Evolutionary conservation across 2,888 invertebrate genomes (phyloP).

Genomic region (Brachyopa scutellaris): DNA sequence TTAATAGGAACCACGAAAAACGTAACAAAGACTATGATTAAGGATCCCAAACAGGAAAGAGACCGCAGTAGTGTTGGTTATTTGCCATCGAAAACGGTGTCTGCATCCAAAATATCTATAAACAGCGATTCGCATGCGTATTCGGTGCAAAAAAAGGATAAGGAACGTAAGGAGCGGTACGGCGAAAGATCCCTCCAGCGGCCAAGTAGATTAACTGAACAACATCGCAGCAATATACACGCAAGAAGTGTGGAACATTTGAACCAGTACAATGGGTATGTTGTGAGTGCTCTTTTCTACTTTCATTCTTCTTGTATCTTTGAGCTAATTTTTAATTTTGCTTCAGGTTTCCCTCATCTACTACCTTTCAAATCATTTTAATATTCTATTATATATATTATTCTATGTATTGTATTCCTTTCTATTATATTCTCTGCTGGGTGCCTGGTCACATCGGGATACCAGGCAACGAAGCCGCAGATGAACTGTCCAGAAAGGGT

Average conservation of each 20-base stretch:
- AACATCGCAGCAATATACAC: conserved; percentile 76
- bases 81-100: conserved; percentile 78
- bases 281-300: conserved; percentile 34
- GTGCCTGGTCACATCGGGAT: too few relatives aligned
- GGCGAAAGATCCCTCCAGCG: conserved; percentile 57
- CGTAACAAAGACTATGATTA: conserved; percentile 80
- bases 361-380: not conserved
- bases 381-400: too few relatives aligned
- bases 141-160: conserved; percentile 77
- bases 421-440: too few relatives aligned
- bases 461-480: too few relatives aligned
- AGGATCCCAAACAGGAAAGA: conserved; percentile 79
- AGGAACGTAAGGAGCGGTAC: conserved; percentile 76
- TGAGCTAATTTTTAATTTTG: too few relatives aligned
- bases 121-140: conserved; percentile 79
- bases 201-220: conserved; percentile 54
- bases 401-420: too few relatives aligned
- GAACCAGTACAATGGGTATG: conserved; percentile 79
- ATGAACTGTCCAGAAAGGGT: too few relatives aligned
- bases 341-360: not conserved
- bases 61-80: conserved; percentile 73
- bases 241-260: conserved; percentile 81
- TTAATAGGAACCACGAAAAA: conserved; percentile 76
- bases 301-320: not conserved
- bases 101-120: conserved; percentile 81